Evolutionary conservation across 2,888 invertebrate genomes (phyloP), one percentile per base, ranked within the genome.

Genomic region (Pristionchus maxplancki): DNA sequence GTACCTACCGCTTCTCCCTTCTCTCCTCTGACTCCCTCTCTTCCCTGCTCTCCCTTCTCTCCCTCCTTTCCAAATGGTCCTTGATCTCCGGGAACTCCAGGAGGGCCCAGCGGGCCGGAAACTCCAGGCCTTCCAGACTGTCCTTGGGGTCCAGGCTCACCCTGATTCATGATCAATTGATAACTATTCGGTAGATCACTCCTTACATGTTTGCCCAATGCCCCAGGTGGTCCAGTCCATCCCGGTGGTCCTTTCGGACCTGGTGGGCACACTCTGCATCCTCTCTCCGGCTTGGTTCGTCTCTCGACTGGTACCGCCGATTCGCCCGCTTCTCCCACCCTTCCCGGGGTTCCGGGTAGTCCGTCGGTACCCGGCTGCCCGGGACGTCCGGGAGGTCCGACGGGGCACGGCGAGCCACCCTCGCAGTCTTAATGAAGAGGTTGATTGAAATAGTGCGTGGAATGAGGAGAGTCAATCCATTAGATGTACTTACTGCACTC

Each of bases 21-120:
- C 62, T 88, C 88, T 58, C 81, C 81, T 58, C 78, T 78, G n/a
- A 88, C 48, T 40, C 88, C 88, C 17, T 53, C 88, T 40, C 88
- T 67, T 20, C 88, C 88, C 62, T 40, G 53, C n/a, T 78, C 78
- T 78, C 88, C 88, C 53, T 37, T 81, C n/a, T 53, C 78, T 53
- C 88, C 88, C 13, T 88, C 88, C 31, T 78, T 81, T 2, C 88
- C 88, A 13, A 62, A 13, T 11, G 34, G n/a, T 37, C 88, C 88
- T 17, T 74, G 81, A n/a, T 88, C 88, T 58, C 88, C 88, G 13
- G 37, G 50, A 1, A n/a, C 17, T 40, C 88, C 88, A n/a, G 88
- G 88, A 15, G 78, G 88, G 17, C 87, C 87, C n/a, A 71, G 34
- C 6, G 87, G 71, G 1, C 87, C 87, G 0, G 24, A 17, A 15